Evolutionary conservation across 1,140 invertebrate species (phyloP).

Genomic region (Conus ventricosus): DNA sequence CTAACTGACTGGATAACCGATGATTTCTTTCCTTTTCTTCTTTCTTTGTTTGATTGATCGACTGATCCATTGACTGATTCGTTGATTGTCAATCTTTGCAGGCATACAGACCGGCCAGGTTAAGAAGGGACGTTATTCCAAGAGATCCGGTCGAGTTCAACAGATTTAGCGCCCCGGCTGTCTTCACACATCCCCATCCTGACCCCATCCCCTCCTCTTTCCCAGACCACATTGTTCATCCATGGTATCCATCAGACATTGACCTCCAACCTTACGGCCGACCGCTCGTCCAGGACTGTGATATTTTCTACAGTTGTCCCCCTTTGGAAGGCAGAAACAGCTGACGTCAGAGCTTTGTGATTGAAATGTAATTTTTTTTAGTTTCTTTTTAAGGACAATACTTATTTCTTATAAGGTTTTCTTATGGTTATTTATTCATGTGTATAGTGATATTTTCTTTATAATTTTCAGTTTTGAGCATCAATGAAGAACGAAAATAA

Average conservation of each 20-base stretch:
- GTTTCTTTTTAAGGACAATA: not conserved
- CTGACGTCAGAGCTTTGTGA: not conserved
- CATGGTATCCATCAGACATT: too few relatives aligned
- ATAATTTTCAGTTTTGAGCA: not conserved
- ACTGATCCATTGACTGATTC: conserved; percentile 8
- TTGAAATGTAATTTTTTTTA: not conserved
- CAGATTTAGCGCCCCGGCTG: not conserved
- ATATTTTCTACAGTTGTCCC: not conserved
- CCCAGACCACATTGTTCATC: not conserved
- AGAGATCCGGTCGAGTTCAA: not conserved
- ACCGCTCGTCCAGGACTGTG: not conserved
- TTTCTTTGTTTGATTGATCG: not conserved
- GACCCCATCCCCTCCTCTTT: not conserved
- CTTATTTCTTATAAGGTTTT: not conserved
- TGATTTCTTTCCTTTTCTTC: too few relatives aligned
- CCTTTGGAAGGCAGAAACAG: not conserved
- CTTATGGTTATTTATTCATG: not conserved
- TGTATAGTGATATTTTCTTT: not conserved
- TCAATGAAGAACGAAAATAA: not conserved
- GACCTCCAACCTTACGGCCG: not conserved
- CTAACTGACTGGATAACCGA: too few relatives aligned
- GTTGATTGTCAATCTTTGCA: not conserved
- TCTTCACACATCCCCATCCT: not conserved
- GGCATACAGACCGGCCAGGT: not conserved
- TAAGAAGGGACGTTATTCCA: not conserved